Percentiles rank a stretch among this genome's conserved stretches.
Evolutionary conservation across 2,113 vertebrate species (phyloP).

Genomic region (Hypomesus transpacificus): DNA sequence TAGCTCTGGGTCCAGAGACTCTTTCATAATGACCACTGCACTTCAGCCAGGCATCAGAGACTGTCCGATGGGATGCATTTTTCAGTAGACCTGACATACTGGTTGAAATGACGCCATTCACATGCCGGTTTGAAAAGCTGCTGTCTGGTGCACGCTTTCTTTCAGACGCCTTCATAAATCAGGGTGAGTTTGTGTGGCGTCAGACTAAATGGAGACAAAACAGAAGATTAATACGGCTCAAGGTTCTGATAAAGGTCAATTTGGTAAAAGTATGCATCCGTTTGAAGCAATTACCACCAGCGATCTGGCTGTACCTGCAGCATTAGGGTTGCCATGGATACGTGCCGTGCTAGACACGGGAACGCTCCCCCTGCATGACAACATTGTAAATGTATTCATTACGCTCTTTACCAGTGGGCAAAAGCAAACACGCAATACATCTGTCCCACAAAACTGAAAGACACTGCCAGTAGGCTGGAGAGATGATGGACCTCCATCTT

Average conservation of each 20-base stretch:
- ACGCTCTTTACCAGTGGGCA: constrained; percentile 43
- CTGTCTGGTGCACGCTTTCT: constrained; percentile 48
- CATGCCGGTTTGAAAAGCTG: constrained; percentile 40
- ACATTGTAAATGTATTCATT: constrained; percentile 65
- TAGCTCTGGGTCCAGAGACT: not conserved
- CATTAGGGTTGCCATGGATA: constrained; percentile 73
- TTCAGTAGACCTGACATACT: constrained; percentile 29
- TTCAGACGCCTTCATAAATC: constrained; percentile 58
- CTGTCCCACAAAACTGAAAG: constrained; percentile 24
- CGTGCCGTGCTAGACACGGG: constrained; percentile 55
- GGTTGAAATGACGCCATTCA: constrained; percentile 52
- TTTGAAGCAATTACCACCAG: constrained; percentile 72
- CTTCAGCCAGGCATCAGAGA: constrained; percentile 31
- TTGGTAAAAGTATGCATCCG: constrained; percentile 76
- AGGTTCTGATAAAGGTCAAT: constrained; percentile 76
- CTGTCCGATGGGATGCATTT: constrained; percentile 20
- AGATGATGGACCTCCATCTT: not conserved
- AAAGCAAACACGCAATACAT: constrained; percentile 17
- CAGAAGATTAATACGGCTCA: constrained; percentile 73
- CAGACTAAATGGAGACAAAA: constrained; percentile 63
- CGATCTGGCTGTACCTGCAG: constrained; percentile 59
- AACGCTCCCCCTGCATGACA: constrained; percentile 63
- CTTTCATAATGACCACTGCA: not conserved
- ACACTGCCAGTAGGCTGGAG: not conserved
- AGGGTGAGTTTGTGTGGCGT: constrained; percentile 53